These are phyloP conservation scores for Albula goreensis DNA, from an alignment of 2,113 vertebrate genomes.

Conservation along the genomic window DNA sequence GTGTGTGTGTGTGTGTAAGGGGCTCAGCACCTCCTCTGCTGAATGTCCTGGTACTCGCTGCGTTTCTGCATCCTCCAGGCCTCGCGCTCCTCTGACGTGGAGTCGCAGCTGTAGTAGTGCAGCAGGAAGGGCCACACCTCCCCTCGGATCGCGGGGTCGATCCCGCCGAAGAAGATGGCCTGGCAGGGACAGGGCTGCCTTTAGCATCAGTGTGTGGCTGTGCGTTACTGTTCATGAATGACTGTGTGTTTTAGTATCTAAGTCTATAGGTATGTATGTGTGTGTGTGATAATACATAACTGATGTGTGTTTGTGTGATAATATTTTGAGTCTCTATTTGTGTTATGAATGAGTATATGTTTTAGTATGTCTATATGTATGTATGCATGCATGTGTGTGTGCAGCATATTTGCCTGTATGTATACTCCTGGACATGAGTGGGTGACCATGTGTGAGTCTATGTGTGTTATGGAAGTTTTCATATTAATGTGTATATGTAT, in stretches of 20 bases:
- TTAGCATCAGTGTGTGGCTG: conserved; percentile 21
- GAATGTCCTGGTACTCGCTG: conserved; percentile 83
- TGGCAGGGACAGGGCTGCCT: conserved; percentile 55
- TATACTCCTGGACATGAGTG: background rate
- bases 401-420: background rate
- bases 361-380: no score
- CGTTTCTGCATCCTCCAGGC: conserved; percentile 84
- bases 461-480: background rate
- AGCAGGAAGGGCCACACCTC: conserved; percentile 99
- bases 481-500: background rate
- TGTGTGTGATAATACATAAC: background rate
- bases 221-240: background rate
- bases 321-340: background rate
- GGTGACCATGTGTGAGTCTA: background rate
- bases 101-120: conserved; percentile 88
- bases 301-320: background rate
- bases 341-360: background rate
- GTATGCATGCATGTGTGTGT: background rate
- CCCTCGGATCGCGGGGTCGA: conserved; percentile 90
- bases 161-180: conserved; percentile 98
- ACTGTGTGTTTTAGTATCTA: background rate
- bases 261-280: background rate
- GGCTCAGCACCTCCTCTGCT: conserved; percentile 81
- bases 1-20: no score
- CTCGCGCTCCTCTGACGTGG: conserved; percentile 88